phyloP scores from a whole-genome alignment of 2,888 invertebrate species.

The Drosophila nigricruria region DNA sequence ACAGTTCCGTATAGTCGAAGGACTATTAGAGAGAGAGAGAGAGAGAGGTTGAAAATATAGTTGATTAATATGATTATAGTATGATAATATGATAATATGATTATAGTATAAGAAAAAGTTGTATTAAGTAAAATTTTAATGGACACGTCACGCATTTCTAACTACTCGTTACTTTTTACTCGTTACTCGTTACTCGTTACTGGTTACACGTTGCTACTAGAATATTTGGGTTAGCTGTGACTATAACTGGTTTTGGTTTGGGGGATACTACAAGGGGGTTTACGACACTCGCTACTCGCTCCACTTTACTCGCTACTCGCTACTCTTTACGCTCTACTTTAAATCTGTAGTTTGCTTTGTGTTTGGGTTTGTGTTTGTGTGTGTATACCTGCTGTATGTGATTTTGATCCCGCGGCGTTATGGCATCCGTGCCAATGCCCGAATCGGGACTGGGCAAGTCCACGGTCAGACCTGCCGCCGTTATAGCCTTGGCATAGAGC shows the following conservation, averaged over 20 bases:
- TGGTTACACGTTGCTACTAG: conserved; percentile 9
- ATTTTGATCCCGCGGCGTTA: conserved; percentile 95
- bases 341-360: too few species aligned
- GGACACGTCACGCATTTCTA: conserved; percentile 48
- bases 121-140: conserved; percentile 22
- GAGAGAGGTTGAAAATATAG: background rate
- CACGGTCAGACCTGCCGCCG: conserved; percentile 93
- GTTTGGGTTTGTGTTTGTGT: conserved; percentile 3
- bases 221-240: background rate
- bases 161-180: conserved; percentile 19
- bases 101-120: background rate
- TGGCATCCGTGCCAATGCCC: conserved; percentile 97
- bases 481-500: conserved; percentile 86
- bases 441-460: conserved; percentile 98
- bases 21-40: conserved; percentile 87
- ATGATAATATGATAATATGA: too few species aligned
- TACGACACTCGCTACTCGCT: background rate
- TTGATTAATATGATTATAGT: background rate
- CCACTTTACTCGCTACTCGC: conserved; percentile 3
- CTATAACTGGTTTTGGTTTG: background rate
- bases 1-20: conserved; percentile 96
- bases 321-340: background rate
- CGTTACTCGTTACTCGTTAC: conserved; percentile 15
- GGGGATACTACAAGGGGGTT: background rate
- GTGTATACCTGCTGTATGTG: conserved; percentile 92